These are phyloP conservation scores for Mastomys coucha DNA, from an alignment of 2,113 vertebrate genomes.

Conservation along the genomic window DNA sequence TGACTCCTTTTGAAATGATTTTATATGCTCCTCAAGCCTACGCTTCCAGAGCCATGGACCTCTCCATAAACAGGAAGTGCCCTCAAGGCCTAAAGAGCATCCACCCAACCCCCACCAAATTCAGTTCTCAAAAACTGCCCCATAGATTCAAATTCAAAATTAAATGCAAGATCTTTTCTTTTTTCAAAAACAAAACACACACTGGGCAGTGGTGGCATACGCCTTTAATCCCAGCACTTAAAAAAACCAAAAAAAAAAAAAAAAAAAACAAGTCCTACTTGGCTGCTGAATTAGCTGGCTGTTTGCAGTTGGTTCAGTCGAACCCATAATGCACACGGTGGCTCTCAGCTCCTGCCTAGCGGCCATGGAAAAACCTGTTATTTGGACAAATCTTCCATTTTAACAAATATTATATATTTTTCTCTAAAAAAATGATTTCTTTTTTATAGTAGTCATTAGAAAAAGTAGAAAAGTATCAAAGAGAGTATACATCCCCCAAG, in stretches of 20 bases:
- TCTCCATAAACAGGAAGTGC: background rate
- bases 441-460: background rate
- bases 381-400: too few relatives aligned
- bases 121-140: constrained; percentile 18
- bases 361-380: background rate
- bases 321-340: background rate
- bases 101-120: background rate
- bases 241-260: too few relatives aligned
- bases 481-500: background rate
- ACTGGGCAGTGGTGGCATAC: too few relatives aligned
- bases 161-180: too few relatives aligned
- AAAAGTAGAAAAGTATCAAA: background rate
- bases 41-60: background rate
- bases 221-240: too few relatives aligned
- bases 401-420: too few relatives aligned
- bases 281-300: background rate
- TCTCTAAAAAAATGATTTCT: background rate
- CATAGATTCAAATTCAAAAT: background rate
- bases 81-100: background rate
- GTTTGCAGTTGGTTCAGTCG: background rate
- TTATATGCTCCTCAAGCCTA: background rate
- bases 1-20: background rate
- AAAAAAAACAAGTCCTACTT: background rate
- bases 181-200: too few relatives aligned
- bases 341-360: background rate